These are phyloP conservation scores for Deroplatys truncata DNA, from an alignment of 2,888 invertebrate species.

Conservation along the genomic window DNA sequence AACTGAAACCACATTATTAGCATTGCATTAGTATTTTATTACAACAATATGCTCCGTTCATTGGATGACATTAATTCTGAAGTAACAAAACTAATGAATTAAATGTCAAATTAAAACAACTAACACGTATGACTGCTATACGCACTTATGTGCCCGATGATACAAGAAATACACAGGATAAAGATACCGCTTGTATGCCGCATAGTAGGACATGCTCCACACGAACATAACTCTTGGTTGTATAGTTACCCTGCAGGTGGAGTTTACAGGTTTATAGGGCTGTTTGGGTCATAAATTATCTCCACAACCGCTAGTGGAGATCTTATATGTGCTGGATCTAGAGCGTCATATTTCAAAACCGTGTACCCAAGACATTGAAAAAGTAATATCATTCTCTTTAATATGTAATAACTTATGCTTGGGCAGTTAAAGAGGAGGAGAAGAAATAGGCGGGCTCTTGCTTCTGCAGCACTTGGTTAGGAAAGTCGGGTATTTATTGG, in stretches of 20 bases:
- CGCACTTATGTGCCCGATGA: not conserved
- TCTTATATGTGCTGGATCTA: constrained; percentile 10
- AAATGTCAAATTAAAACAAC: too few species aligned
- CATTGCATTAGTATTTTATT: too few species aligned
- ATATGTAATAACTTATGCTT: constrained; percentile 22
- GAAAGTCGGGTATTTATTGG: not conserved
- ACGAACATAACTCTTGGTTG: constrained; percentile 5
- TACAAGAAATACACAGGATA: not conserved
- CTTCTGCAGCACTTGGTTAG: not conserved
- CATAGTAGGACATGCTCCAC: not conserved
- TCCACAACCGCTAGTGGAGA: constrained; percentile 19
- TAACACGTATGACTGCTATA: not conserved
- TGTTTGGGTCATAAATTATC: constrained; percentile 18
- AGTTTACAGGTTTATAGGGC: constrained; percentile 19
- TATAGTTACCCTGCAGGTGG: constrained; percentile 4
- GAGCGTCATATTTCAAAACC: constrained; percentile 20
- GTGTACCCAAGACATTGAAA: not conserved
- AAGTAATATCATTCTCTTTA: constrained; percentile 24
- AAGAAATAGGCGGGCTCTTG: not conserved
- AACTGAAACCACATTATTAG: too few species aligned
- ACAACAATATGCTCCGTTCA: too few species aligned
- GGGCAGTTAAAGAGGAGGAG: not conserved
- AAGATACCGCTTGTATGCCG: not conserved
- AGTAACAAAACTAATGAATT: too few species aligned
- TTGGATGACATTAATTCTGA: too few species aligned